A percentile compares a stretch with the other conserved stretches of the same genome.
Conservation (phyloP, 2,113 vertebrate species). For the Theropithecus gelada region DNA sequence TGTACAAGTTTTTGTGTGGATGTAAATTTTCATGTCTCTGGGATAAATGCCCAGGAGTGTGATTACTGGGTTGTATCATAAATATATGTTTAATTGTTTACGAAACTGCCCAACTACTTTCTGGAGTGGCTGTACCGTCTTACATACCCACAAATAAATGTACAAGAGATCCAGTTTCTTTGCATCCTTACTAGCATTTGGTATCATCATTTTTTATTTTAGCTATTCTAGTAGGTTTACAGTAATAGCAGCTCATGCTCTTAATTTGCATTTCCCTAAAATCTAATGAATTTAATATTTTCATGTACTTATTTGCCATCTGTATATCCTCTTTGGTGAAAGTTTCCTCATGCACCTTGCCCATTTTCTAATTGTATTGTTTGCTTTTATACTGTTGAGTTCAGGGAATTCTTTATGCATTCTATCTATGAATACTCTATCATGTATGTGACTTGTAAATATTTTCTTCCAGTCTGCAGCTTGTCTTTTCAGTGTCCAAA, state of each 20-base stretch:
- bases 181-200: background rate
- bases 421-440: background rate
- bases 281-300: background rate
- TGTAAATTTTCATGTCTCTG: background rate
- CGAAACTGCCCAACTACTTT: background rate
- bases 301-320: background rate
- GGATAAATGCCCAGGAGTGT: background rate
- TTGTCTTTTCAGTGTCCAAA: background rate
- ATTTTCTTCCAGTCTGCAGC: background rate
- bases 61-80: background rate
- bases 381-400: background rate
- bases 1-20: background rate
- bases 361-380: background rate
- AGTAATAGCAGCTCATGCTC: background rate
- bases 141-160: background rate
- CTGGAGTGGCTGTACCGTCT: background rate
- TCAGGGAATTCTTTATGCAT: background rate
- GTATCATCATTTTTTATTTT: background rate
- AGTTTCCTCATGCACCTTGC: background rate
- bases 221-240: background rate
- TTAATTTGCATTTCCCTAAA: slow-evolving; percentile 5
- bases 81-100: background rate
- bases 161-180: background rate
- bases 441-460: background rate
- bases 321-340: background rate